phyloP scores from a whole-genome alignment of 1,140 invertebrate species.

The Polypedilum vanderplanki region DNA sequence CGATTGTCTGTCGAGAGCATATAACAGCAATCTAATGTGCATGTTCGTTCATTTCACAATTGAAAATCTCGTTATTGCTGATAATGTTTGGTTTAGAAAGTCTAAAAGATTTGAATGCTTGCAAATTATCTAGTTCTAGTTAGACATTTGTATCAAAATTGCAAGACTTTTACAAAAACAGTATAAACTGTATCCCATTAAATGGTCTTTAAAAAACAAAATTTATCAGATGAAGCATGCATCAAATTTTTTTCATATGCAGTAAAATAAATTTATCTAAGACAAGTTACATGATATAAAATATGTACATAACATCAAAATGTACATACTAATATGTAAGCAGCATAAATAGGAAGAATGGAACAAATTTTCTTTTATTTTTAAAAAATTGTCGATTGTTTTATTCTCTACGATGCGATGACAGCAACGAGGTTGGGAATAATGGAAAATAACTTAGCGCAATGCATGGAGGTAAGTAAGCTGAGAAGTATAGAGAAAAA shows the following conservation, averaged over 20 bases:
- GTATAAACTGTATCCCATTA: too few species aligned
- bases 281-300: background rate
- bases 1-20: too few species aligned
- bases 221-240: too few species aligned
- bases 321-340: background rate
- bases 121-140: background rate
- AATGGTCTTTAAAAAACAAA: too few species aligned
- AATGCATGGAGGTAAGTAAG: background rate
- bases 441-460: background rate
- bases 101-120: background rate
- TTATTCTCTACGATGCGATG: background rate
- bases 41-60: background rate
- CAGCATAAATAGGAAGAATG: background rate
- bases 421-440: background rate
- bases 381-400: background rate
- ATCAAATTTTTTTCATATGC: background rate
- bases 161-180: background rate
- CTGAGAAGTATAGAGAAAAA: conserved; percentile 4
- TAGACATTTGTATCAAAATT: background rate
- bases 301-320: background rate
- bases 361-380: background rate
- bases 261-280: background rate
- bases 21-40: too few species aligned
- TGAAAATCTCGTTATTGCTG: background rate
- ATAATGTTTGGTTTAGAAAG: conserved; percentile 1